These are phyloP conservation scores for Pachliopta kotzebuea DNA, from an alignment of 2,888 invertebrate genomes.

Conservation along the genomic window DNA sequence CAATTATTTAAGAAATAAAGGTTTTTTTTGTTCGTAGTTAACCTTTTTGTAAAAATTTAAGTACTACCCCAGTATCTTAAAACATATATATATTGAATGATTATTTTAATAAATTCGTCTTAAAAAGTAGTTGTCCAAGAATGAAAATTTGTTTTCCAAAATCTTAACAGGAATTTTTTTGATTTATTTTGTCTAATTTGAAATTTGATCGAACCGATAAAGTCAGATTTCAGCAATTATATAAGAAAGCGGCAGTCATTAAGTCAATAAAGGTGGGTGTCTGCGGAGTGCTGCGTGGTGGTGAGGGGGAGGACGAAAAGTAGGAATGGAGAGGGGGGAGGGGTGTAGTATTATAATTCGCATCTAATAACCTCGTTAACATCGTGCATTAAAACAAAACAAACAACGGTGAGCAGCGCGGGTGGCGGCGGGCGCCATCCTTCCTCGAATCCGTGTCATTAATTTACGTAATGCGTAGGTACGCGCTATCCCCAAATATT, in stretches of 20 bases:
- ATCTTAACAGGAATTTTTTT: background rate
- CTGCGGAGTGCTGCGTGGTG: slow-evolving; percentile 36
- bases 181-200: slow-evolving; percentile 18
- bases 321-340: too few species aligned
- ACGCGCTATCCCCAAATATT: slow-evolving; percentile 82
- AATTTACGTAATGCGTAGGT: slow-evolving; percentile 82
- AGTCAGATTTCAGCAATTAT: slow-evolving; percentile 71
- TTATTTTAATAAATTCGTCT: too few species aligned
- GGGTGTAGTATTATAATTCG: slow-evolving; percentile 64
- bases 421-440: slow-evolving; percentile 74
- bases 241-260: slow-evolving; percentile 72
- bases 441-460: slow-evolving; percentile 81
- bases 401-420: slow-evolving; percentile 64
- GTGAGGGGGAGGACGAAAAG: slow-evolving; percentile 39
- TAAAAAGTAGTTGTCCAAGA: slow-evolving; percentile 4
- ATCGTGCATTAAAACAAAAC: slow-evolving; percentile 79
- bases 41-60: too few species aligned
- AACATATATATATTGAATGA: background rate
- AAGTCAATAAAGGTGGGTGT: slow-evolving; percentile 63
- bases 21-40: too few species aligned
- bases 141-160: background rate
- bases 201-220: slow-evolving; percentile 46
- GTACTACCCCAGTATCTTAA: too few species aligned
- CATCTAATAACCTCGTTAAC: slow-evolving; percentile 79
- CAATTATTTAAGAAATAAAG: too few species aligned